phyloP scores from a whole-genome alignment of 2,113 vertebrate species.

The Centropus unirufus region DNA sequence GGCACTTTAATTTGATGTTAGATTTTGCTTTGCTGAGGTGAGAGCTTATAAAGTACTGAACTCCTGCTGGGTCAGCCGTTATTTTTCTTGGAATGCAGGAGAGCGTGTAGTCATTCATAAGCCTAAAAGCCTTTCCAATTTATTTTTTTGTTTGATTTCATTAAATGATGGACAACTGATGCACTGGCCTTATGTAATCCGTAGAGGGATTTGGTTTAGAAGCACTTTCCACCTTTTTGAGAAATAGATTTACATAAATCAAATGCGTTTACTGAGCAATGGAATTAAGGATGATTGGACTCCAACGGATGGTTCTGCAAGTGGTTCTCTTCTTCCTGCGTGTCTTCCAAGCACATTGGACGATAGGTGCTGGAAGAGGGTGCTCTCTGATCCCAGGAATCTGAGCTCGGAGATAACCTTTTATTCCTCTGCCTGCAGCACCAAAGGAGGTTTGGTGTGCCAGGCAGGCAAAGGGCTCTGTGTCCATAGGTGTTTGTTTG shows the following conservation, averaged over 20 bases:
- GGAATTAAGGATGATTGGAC: background rate
- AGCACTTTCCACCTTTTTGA: background rate
- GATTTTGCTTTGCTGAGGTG: background rate
- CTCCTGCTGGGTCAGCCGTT: background rate
- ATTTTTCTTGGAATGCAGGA: background rate
- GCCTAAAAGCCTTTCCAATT: constrained; percentile 16
- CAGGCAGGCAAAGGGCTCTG: background rate
- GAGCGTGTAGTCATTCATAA: background rate
- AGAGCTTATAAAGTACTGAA: background rate
- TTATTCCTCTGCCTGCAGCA: background rate
- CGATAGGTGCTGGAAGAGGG: background rate
- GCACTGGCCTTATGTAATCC: background rate
- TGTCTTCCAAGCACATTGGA: background rate
- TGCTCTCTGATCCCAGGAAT: background rate
- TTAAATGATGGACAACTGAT: background rate
- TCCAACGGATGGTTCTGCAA: background rate
- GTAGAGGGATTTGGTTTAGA: constrained; percentile 17
- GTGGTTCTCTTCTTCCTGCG: background rate
- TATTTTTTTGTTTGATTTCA: background rate
- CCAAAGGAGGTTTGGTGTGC: background rate
- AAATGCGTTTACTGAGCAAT: background rate
- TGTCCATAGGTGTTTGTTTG: background rate
- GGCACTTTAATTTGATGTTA: background rate
- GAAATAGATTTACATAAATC: background rate
- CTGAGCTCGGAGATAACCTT: background rate